phyloP scores from a whole-genome alignment of 2,113 vertebrate species.

The Microtus richardsoni region DNA sequence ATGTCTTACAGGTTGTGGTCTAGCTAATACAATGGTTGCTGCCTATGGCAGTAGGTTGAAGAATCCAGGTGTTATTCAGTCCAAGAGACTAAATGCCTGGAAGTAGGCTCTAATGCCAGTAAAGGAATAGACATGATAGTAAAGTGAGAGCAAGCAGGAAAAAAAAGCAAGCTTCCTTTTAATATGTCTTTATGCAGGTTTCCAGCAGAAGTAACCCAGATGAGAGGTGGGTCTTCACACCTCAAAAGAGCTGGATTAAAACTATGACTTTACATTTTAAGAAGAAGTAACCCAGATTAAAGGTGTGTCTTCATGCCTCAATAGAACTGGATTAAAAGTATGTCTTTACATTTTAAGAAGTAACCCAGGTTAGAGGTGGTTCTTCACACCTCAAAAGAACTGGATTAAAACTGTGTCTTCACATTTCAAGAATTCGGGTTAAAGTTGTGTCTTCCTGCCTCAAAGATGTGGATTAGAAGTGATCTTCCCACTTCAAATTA shows the following conservation, averaged over 20 bases:
- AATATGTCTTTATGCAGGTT: background rate
- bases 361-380: background rate
- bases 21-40: background rate
- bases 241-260: background rate
- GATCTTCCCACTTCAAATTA: background rate
- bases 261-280: background rate
- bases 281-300: background rate
- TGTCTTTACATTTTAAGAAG: background rate
- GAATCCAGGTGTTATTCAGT: background rate
- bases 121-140: background rate
- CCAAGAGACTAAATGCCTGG: background rate
- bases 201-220: background rate
- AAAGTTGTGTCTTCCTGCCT: background rate
- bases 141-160: background rate
- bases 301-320: background rate
- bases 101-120: background rate
- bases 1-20: background rate
- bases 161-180: background rate
- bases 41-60: background rate
- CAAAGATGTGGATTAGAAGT: background rate
- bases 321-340: background rate
- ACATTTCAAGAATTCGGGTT: background rate
- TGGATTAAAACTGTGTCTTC: background rate
- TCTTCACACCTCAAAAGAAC: background rate
- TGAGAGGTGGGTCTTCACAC: background rate